phyloP scores from a whole-genome alignment of 2,113 vertebrate species.

The Calidris pygmaea region DNA sequence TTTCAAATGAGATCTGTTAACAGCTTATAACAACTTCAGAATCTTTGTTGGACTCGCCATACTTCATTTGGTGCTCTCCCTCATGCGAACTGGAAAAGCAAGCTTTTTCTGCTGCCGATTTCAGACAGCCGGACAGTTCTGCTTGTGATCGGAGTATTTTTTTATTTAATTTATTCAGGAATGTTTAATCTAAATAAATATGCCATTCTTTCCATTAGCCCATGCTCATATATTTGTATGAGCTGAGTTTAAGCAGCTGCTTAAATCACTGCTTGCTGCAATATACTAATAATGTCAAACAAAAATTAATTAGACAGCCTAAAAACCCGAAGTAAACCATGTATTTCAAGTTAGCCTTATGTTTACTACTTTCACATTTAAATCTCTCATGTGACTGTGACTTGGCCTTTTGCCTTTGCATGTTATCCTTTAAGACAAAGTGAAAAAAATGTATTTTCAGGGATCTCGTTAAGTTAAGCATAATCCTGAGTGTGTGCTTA shows the following conservation, averaged over 20 bases:
- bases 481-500: not conserved
- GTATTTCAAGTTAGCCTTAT: conserved; percentile 16
- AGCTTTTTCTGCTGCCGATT: not conserved
- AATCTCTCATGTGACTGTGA: not conserved
- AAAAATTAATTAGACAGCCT: conserved; percentile 6
- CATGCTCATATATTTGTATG: not conserved
- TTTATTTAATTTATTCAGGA: conserved; percentile 22
- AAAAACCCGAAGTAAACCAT: conserved; percentile 13
- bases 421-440: not conserved
- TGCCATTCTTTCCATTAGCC: conserved; percentile 40
- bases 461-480: not conserved
- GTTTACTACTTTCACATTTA: conserved; percentile 35
- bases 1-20: not conserved
- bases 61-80: not conserved
- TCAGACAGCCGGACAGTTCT: not conserved
- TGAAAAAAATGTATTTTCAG: conserved; percentile 8
- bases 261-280: conserved; percentile 5
- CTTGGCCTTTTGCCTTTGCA: conserved; percentile 1
- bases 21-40: not conserved
- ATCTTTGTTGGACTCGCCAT: not conserved
- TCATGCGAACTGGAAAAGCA: not conserved
- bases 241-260: conserved; percentile 24
- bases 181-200: conserved; percentile 59
- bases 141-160: not conserved
- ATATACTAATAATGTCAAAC: conserved; percentile 12